Evolutionary conservation across 2,113 vertebrate genomes (phyloP).

Genomic region (Aphelocoma coerulescens): DNA sequence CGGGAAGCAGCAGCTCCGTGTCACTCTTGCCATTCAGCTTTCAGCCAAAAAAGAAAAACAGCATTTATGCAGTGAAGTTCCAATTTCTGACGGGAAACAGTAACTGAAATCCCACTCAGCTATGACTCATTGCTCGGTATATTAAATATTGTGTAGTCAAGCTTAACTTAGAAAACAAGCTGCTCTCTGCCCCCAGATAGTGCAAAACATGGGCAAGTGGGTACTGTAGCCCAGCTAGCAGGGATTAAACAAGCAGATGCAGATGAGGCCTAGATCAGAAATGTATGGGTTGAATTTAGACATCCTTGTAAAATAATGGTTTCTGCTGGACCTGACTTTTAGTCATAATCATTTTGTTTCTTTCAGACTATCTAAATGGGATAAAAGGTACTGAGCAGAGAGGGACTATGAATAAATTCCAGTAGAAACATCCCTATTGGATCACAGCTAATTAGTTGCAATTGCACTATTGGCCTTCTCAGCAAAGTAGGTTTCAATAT

Average conservation of each 20-base stretch:
- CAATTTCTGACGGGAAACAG: background rate
- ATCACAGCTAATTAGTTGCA: background rate
- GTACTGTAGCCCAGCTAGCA: background rate
- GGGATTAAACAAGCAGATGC: background rate
- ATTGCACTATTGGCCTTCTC: background rate
- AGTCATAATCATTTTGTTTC: background rate
- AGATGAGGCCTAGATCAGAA: background rate
- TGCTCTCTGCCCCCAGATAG: background rate
- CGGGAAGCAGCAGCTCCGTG: background rate
- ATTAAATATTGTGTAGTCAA: constrained; percentile 39
- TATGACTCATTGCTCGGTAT: constrained; percentile 22
- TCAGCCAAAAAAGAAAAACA: background rate
- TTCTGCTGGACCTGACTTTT: background rate
- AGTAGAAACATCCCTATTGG: background rate
- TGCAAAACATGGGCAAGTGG: background rate
- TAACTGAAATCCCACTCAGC: constrained; percentile 31
- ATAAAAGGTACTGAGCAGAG: background rate
- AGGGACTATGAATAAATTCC: rapidly evolving
- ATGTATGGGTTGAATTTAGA: background rate
- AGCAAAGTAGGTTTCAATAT: background rate
- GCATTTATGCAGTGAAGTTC: background rate
- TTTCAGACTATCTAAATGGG: background rate
- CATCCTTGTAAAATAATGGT: background rate
- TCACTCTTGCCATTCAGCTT: background rate
- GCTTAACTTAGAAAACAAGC: background rate